Evolutionary conservation across 2,888 invertebrate genomes (phyloP), one percentile per base, ranked within the genome.

Genomic region (Drosophila kanekoi): DNA sequence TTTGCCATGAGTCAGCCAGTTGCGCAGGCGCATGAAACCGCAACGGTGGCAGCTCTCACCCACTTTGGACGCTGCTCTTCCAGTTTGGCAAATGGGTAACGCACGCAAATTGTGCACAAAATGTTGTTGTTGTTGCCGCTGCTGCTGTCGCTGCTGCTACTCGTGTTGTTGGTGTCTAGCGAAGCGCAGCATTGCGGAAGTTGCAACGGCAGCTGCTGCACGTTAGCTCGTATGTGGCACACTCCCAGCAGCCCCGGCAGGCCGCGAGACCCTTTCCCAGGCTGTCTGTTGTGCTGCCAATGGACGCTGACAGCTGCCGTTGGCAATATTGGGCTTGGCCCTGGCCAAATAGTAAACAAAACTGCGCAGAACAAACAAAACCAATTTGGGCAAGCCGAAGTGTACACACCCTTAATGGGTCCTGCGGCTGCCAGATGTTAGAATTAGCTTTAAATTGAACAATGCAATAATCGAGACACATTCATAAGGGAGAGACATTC

Each of bases 161-260:
- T 77, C 57, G 52, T 56, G 59, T 33, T 47, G 59, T 37, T 60
- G 49, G 61, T 77, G 74, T 52, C 65, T 78, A 82, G 70, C 86
- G 81, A 84, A 89, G 87, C 87, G 72, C 78, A 74, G 69, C 67
- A 79, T 87, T 75, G 89, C 83, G 83, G 83, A 83, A 83, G 89
- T 83, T 83, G 81, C 89, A 83, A 73, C 64, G 67, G 57, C 75
- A 74, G 72, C 77, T 79, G 79, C 79, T 61, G 47, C 59, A 67
- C 60, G 72, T 58, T 64, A 38, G 40, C 56, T 61, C 56, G 20
- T 45, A 59, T 75, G 74, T 78, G 74, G 75, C 75, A 77, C 74
- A 66, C 64, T 69, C 79, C 70, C 75, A 68, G 47, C 33, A 40
- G 52, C 18, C 47, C 33, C 20, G 20, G 8, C 0, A 6, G 3